A percentile compares a stretch with the other conserved stretches of the same genome.
phyloP scores from a whole-genome alignment of 1,140 invertebrate genomes.

The Drosophila virilis region DNA sequence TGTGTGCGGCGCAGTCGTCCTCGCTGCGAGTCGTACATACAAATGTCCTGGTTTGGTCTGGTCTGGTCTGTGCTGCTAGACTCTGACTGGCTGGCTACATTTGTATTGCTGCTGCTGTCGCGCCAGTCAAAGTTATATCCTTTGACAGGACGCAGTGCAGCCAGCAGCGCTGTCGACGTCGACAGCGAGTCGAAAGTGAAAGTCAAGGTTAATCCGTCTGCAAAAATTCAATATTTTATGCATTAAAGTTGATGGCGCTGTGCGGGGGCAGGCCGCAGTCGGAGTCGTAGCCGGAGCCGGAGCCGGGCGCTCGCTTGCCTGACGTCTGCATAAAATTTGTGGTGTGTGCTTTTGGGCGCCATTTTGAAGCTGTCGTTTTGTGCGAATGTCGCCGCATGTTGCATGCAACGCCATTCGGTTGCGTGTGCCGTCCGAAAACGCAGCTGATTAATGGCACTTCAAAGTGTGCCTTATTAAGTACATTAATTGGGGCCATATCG shows the following conservation, averaged over 20 bases:
- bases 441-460: conserved; percentile 62
- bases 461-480: conserved; percentile 7
- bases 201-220: conserved; percentile 84
- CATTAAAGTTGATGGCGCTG: conserved; percentile 76
- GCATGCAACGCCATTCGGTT: conserved; percentile 45
- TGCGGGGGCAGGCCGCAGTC: not conserved
- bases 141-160: conserved; percentile 76
- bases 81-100: conserved; percentile 61
- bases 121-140: conserved; percentile 47
- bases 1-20: conserved; percentile 35
- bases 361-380: conserved; percentile 58
- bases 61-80: conserved; percentile 46
- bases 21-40: conserved; percentile 70
- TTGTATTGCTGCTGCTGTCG: conserved; percentile 76
- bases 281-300: not conserved
- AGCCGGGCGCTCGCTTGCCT: conserved; percentile 11
- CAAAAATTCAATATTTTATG: conserved; percentile 84
- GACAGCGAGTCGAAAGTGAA: conserved; percentile 75
- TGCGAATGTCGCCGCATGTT: conserved; percentile 42
- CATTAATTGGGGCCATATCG: conserved; percentile 4
- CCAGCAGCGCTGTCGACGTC: conserved; percentile 31
- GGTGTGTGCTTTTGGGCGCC: conserved; percentile 75
- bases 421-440: conserved; percentile 46
- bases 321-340: conserved; percentile 61
- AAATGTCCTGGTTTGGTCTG: conserved; percentile 66